These are phyloP conservation scores for Cetoscarus ocellatus DNA, from an alignment of 2,797 vertebrate species.

Conservation along the genomic window DNA sequence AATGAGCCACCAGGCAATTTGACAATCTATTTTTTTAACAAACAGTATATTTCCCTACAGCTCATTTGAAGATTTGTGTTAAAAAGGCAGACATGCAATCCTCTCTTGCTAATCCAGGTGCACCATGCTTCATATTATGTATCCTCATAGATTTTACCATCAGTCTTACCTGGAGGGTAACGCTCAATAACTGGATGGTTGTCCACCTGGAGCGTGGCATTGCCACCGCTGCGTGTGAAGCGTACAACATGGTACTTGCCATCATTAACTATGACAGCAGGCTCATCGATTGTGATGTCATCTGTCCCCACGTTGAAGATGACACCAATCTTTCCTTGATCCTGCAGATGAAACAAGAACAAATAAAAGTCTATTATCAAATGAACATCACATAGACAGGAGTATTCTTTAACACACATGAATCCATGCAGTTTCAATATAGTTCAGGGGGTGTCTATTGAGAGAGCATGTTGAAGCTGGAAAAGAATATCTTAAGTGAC, in stretches of 20 bases:
- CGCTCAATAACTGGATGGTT: conserved; percentile 95
- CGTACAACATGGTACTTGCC: conserved; percentile 97
- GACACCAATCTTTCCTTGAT: conserved; percentile 93
- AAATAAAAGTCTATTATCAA: background rate
- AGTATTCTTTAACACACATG: background rate
- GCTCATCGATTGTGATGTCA: conserved; percentile 95
- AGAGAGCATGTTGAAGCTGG: conserved; percentile 34
- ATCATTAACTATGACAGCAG: conserved; percentile 91
- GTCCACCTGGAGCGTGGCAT: conserved; percentile 97
- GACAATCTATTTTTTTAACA: conserved; percentile 47
- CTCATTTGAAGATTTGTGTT: conserved; percentile 40
- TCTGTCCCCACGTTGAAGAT: conserved; percentile 97
- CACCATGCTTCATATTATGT: conserved; percentile 38
- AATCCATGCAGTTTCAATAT: background rate
- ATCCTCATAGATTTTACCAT: conserved; percentile 4
- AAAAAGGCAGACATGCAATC: conserved; percentile 56
- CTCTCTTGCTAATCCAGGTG: conserved; percentile 35
- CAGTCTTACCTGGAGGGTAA: conserved; percentile 93
- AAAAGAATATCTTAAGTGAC: conserved; percentile 59
- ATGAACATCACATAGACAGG: too few species aligned
- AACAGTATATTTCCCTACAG: conserved; percentile 49
- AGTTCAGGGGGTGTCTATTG: background rate
- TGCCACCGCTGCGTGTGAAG: conserved; percentile 95
- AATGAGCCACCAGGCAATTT: conserved; percentile 55
- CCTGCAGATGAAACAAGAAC: conserved; percentile 78